Evolutionary conservation across 1,140 invertebrate genomes (phyloP), one percentile per base, ranked within the genome.

Genomic region (Cherax destructor): DNA sequence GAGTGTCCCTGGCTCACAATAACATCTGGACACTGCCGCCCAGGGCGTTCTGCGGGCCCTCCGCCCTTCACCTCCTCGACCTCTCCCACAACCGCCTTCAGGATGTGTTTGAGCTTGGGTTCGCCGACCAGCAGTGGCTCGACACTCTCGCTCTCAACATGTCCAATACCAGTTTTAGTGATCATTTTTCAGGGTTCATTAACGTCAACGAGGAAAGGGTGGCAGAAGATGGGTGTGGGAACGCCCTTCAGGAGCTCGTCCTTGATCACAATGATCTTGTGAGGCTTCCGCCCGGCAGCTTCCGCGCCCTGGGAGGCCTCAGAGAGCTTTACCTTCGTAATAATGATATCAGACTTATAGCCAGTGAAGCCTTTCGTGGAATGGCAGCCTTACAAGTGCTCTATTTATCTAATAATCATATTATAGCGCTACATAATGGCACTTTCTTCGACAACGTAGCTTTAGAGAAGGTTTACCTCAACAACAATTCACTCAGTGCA

Each of bases 1-100:
- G 78, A 5, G 83, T 83, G 16, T 78, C 72, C 69, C 95, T 99
- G 10, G 97, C 97, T 85, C 96, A 97, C 94, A 98, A 98, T 94
- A 98, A 98, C 95, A 97, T 99, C 95, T 97, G 97, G 95, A 96
- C 95, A n/a, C 95, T 99, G 93, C 97, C 98, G 16, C 97, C 97
- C 92, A 97, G 97, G 86, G 96, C 97, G 61, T 96, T 98, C 86
- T 98, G 97, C 94, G 95, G 96, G 4, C 94, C 98, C 89, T 95
- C 95, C 77, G 97, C 97, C 93, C 95, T 99, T 7, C 97, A 97
- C 94, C 96, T 96, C 81, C 95, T 99, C 52, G 98, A 99, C 95
- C 95, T 98, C 88, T 97, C 97, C 16, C 95, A 96, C 41, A 98
- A 98, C 94, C 96, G 96, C 93, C 96, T 98, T 91, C 95, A 95